Evolutionary conservation across 2,888 invertebrate species (phyloP).

Genomic region (Macropis europaea): DNA sequence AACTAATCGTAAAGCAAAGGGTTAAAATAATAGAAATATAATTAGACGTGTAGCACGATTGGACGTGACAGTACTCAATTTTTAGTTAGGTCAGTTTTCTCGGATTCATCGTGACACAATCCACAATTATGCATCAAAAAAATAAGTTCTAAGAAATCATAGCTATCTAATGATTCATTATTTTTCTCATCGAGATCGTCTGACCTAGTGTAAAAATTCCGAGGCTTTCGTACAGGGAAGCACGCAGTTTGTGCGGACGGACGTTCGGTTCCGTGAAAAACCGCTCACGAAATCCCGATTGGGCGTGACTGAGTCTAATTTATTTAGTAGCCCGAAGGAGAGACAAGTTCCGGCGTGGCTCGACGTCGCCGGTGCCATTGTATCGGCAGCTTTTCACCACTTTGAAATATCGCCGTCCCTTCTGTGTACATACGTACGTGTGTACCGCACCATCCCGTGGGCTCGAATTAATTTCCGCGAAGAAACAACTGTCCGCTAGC

Average conservation of each 20-base stretch:
- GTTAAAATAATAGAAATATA: too few relatives aligned
- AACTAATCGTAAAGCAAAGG: too few relatives aligned
- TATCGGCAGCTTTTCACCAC: constrained; percentile 71
- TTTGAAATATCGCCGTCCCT: constrained; percentile 68
- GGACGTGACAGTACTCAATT: too few relatives aligned
- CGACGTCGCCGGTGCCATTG: constrained; percentile 55
- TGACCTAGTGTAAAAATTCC: too few relatives aligned
- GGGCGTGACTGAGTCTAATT: constrained; percentile 67
- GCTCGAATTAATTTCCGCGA: constrained; percentile 62
- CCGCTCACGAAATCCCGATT: constrained; percentile 46
- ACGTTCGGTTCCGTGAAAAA: constrained; percentile 40
- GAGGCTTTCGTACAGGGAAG: too few relatives aligned
- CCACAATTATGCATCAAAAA: too few relatives aligned
- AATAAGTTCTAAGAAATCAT: too few relatives aligned
- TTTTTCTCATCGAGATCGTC: too few relatives aligned
- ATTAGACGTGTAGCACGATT: too few relatives aligned
- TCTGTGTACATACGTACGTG: constrained; percentile 31
- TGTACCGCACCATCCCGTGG: constrained; percentile 35
- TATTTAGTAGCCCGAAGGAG: constrained; percentile 67
- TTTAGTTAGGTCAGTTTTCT: too few relatives aligned
- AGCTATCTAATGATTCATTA: too few relatives aligned
- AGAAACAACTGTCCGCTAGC: constrained; percentile 20
- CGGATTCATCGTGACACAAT: too few relatives aligned
- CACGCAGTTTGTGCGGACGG: neutral
- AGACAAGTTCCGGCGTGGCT: constrained; percentile 45